Conservation (phyloP, 2,888 invertebrate species). For the Digitonthophagus gazella region DNA sequence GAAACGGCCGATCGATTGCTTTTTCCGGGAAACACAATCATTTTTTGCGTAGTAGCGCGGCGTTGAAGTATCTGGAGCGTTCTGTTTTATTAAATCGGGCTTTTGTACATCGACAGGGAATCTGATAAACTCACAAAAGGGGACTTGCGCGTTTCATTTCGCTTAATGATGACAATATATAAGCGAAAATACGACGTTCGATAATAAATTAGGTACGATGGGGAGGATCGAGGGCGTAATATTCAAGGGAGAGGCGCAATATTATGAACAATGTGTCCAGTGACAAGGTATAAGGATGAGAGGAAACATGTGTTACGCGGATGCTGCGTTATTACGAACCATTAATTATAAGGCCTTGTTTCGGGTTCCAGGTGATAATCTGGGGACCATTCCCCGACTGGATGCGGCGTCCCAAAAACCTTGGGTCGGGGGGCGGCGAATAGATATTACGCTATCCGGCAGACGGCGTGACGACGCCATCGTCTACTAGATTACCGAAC, state of each 20-base stretch:
- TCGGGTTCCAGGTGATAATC: constrained; percentile 44
- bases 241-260: neutral
- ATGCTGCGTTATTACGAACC: constrained; percentile 40
- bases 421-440: too few relatives aligned
- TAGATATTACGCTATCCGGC: too few relatives aligned
- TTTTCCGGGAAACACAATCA: too few relatives aligned
- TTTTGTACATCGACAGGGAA: too few relatives aligned
- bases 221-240: neutral
- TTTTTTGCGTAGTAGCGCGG: too few relatives aligned
- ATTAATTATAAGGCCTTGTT: constrained; percentile 45
- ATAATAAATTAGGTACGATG: neutral
- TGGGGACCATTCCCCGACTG: constrained; percentile 27
- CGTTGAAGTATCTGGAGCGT: too few relatives aligned
- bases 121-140: too few relatives aligned
- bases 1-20: too few relatives aligned
- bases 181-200: neutral
- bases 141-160: neutral
- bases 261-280: constrained; percentile 32
- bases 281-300: constrained; percentile 34
- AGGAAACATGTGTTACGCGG: constrained; percentile 37
- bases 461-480: too few relatives aligned
- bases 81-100: too few relatives aligned
- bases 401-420: neutral
- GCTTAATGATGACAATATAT: neutral
- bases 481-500: too few relatives aligned